Conservation (phyloP, 2,888 invertebrate species). For the Lasioglossum morio region DNA sequence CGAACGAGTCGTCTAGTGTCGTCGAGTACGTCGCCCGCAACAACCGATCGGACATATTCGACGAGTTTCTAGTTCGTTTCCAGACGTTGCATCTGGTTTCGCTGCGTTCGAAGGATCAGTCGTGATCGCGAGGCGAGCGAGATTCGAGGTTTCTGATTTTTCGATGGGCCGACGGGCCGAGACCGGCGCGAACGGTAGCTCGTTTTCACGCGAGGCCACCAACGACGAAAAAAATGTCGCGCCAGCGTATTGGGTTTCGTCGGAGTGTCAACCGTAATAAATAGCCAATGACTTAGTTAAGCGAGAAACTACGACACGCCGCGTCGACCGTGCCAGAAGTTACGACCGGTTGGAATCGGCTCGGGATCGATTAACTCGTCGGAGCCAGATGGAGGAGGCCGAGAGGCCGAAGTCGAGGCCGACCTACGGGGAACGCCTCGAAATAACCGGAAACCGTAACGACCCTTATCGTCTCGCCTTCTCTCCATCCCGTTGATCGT, state of each 20-base stretch:
- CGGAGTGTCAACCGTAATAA: slow-evolving; percentile 78
- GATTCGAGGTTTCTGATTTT: background rate
- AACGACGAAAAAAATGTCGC: slow-evolving; percentile 49
- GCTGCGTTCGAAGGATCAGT: background rate
- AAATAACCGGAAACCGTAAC: slow-evolving; percentile 35
- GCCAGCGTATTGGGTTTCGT: slow-evolving; percentile 72
- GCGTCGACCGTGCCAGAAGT: slow-evolving; percentile 64
- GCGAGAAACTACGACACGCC: slow-evolving; percentile 59
- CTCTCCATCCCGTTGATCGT: slow-evolving; percentile 1
- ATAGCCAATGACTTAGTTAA: slow-evolving; percentile 81
- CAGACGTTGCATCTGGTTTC: background rate
- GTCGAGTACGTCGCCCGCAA: too few relatives aligned
- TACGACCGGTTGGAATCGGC: slow-evolving; percentile 64
- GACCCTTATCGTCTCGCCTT: slow-evolving; percentile 20
- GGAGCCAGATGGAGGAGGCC: slow-evolving; percentile 24
- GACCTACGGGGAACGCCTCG: slow-evolving; percentile 10
- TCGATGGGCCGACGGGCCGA: background rate
- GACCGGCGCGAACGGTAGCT: slow-evolving; percentile 43
- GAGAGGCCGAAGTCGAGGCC: background rate
- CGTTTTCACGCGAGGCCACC: slow-evolving; percentile 50
- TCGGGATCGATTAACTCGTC: slow-evolving; percentile 43
- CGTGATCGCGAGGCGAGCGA: background rate
- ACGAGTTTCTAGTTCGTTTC: background rate
- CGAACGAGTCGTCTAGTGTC: too few relatives aligned
- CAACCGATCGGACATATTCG: too few relatives aligned